These are phyloP conservation scores for Zaprionus capensis DNA, from an alignment of 1,140 invertebrate species.

Conservation along the genomic window DNA sequence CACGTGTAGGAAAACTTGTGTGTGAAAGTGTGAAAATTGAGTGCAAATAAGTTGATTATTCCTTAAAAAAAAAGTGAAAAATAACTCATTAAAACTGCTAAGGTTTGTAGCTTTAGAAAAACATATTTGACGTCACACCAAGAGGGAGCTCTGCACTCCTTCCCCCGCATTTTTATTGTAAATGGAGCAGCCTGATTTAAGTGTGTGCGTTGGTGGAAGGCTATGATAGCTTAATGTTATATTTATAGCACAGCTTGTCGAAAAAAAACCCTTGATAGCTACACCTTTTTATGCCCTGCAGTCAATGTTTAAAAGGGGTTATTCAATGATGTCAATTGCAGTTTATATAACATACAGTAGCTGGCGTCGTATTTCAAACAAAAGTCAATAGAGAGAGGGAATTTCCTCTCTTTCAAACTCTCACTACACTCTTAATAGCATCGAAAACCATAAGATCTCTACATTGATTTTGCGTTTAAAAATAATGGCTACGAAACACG, in stretches of 20 bases:
- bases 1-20: not conserved
- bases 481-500: too few relatives aligned
- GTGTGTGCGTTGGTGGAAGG: not conserved
- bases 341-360: not conserved
- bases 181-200: not conserved
- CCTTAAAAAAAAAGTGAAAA: not conserved
- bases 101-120: not conserved
- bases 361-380: not conserved
- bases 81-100: not conserved
- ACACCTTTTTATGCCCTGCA: too few relatives aligned
- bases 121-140: not conserved
- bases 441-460: not conserved
- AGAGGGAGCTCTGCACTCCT: not conserved
- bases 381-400: not conserved
- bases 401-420: not conserved
- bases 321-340: not conserved
- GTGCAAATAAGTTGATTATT: not conserved
- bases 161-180: not conserved
- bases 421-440: too few relatives aligned
- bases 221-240: not conserved
- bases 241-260: not conserved
- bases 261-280: not conserved
- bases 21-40: constrained; percentile 8
- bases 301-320: not conserved
- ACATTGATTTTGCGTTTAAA: too few relatives aligned